These are phyloP conservation scores for Itoplectis maculator DNA, from an alignment of 2,888 invertebrate genomes.

Conservation along the genomic window DNA sequence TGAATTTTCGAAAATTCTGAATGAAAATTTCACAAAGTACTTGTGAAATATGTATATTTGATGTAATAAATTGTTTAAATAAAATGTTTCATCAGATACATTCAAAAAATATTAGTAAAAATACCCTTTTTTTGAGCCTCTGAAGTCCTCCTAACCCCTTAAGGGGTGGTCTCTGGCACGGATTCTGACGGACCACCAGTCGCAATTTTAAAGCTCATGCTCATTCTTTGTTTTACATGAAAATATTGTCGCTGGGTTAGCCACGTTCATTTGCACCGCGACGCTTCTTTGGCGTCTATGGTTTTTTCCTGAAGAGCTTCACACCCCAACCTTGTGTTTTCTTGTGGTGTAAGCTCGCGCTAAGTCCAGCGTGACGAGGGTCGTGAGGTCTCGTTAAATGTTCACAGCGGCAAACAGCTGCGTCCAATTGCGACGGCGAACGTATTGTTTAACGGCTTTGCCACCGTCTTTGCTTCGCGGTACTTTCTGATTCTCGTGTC, in stretches of 20 bases:
- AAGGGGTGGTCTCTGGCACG: no score
- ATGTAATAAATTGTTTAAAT: no score
- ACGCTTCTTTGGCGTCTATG: background rate
- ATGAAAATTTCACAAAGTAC: no score
- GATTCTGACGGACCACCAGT: no score
- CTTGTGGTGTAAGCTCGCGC: background rate
- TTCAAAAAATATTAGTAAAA: no score
- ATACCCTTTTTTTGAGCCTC: no score
- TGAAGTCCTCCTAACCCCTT: no score
- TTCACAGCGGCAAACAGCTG: background rate
- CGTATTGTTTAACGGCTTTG: background rate
- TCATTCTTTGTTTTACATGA: background rate
- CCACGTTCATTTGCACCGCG: background rate
- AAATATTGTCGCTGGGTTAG: background rate
- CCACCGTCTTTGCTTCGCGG: background rate
- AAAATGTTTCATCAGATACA: no score
- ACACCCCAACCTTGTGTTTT: background rate
- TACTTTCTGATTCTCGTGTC: background rate
- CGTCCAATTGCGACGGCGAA: background rate
- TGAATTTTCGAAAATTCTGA: no score
- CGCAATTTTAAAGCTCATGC: background rate
- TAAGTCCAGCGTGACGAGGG: constrained; percentile 5
- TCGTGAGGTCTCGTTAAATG: constrained; percentile 7
- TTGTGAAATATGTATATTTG: no score
- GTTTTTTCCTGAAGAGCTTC: background rate